These are phyloP conservation scores for Pseudocheirus occidentalis DNA, from an alignment of 2,797 vertebrate genomes.

Conservation along the genomic window DNA sequence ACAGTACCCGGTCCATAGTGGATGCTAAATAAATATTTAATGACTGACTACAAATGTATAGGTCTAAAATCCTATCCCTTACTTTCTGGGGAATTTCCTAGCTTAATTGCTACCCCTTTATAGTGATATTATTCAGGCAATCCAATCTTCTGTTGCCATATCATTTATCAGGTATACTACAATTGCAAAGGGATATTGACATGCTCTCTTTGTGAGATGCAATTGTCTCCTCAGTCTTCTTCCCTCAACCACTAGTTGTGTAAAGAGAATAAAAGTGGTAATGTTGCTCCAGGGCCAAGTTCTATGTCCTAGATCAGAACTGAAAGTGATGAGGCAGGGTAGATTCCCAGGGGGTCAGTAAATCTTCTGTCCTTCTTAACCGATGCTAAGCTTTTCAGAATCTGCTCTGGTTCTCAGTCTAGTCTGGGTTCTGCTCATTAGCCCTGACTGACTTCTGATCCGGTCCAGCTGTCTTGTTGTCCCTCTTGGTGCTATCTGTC, in stretches of 20 bases:
- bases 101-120: not conserved
- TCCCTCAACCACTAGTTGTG: not conserved
- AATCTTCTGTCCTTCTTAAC: not conserved
- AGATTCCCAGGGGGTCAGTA: not conserved
- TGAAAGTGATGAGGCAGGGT: not conserved
- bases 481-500: not conserved
- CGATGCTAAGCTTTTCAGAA: not conserved
- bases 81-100: not conserved
- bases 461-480: not conserved
- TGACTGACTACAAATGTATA: not conserved
- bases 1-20: not conserved
- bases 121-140: not conserved
- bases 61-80: not conserved
- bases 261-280: not conserved
- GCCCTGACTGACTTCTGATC: not conserved
- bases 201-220: not conserved
- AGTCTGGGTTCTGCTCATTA: not conserved
- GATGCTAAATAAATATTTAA: not conserved
- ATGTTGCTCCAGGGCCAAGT: not conserved
- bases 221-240: not conserved
- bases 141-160: not conserved
- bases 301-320: not conserved
- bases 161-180: not conserved
- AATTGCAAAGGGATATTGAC: not conserved
- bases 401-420: not conserved